A percentile compares a stretch with the other conserved stretches of the same genome.
Conservation (phyloP, 1,140 invertebrate genomes). For the Macrobrachium nipponense region DNA sequence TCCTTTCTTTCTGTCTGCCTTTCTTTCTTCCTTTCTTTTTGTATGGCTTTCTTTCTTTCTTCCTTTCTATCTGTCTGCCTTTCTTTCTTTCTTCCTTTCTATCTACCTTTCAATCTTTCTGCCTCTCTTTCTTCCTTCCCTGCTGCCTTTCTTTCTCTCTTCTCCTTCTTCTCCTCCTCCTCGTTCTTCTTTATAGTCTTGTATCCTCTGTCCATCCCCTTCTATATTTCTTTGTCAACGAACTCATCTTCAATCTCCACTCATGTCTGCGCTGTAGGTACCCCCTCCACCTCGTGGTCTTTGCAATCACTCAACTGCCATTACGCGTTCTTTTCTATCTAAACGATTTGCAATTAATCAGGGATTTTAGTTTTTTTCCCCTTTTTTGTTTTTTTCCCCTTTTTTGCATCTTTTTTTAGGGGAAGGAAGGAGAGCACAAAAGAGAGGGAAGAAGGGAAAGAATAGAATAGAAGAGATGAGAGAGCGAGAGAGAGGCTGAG, state of each 20-base stretch:
- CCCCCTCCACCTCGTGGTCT: background rate
- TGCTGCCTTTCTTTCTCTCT: background rate
- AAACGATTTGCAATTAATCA: background rate
- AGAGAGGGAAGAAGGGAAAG: background rate
- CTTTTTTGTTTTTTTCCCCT: too few relatives aligned
- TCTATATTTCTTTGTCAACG: background rate
- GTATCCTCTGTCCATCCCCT: conserved; percentile 4
- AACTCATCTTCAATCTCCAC: background rate
- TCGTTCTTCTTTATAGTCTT: background rate
- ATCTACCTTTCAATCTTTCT: too few relatives aligned
- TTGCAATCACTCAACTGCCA: background rate
- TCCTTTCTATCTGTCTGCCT: too few relatives aligned
- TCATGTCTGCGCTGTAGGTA: background rate
- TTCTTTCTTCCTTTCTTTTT: too few relatives aligned
- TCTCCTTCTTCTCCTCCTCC: background rate
- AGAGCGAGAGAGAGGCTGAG: background rate
- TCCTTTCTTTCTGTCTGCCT: too few relatives aligned
- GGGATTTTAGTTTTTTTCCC: background rate
- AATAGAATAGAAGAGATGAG: too few relatives aligned
- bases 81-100: too few relatives aligned
- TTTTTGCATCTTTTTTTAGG: too few relatives aligned
- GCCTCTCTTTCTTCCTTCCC: background rate
- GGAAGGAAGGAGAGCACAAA: background rate
- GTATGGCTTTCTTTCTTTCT: too few relatives aligned
- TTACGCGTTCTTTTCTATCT: background rate